A percentile compares a stretch with the other conserved stretches of the same genome.
These are phyloP conservation scores for Liodrosophila aerea DNA, from an alignment of 2,888 invertebrate genomes.

Conservation along the genomic window DNA sequence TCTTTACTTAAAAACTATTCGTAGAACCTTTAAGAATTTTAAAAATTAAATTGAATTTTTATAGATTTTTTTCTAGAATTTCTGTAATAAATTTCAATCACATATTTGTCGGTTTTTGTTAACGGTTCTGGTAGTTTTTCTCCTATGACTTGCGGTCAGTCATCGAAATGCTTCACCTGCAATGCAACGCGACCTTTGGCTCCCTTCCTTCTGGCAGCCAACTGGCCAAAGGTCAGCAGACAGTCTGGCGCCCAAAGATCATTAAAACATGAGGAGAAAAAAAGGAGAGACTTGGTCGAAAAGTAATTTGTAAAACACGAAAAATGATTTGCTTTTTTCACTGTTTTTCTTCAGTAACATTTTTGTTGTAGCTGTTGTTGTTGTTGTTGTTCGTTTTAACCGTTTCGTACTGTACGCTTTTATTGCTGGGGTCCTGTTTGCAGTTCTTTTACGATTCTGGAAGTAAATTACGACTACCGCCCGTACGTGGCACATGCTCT, in stretches of 20 bases:
- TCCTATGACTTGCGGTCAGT: background rate
- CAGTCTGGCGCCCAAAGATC: slow-evolving; percentile 68
- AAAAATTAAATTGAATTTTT: too few relatives aligned
- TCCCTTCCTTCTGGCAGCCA: too few relatives aligned
- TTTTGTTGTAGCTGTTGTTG: slow-evolving; percentile 4
- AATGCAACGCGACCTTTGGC: slow-evolving; percentile 6
- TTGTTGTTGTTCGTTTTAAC: slow-evolving; percentile 8
- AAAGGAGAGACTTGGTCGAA: slow-evolving; percentile 37
- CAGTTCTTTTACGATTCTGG: slow-evolving; percentile 63
- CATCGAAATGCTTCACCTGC: slow-evolving; percentile 18
- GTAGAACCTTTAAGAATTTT: too few relatives aligned
- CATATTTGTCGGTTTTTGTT: slow-evolving; percentile 1
- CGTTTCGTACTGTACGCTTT: slow-evolving; percentile 37
- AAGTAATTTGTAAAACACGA: slow-evolving; percentile 73
- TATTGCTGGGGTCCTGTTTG: slow-evolving; percentile 10
- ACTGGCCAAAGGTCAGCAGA: slow-evolving; percentile 72
- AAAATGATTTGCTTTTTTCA: slow-evolving; percentile 58
- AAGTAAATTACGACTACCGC: slow-evolving; percentile 48
- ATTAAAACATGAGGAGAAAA: slow-evolving; percentile 53
- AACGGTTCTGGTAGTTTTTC: background rate
- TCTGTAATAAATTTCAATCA: background rate
- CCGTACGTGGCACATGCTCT: background rate
- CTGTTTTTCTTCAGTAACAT: slow-evolving; percentile 1
- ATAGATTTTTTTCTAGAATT: too few relatives aligned
- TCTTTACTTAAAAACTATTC: too few relatives aligned